Percentiles rank a stretch among this genome's conserved stretches.
Conservation (phyloP, 1,140 invertebrate genomes). For the Drosophila murphyi region DNA sequence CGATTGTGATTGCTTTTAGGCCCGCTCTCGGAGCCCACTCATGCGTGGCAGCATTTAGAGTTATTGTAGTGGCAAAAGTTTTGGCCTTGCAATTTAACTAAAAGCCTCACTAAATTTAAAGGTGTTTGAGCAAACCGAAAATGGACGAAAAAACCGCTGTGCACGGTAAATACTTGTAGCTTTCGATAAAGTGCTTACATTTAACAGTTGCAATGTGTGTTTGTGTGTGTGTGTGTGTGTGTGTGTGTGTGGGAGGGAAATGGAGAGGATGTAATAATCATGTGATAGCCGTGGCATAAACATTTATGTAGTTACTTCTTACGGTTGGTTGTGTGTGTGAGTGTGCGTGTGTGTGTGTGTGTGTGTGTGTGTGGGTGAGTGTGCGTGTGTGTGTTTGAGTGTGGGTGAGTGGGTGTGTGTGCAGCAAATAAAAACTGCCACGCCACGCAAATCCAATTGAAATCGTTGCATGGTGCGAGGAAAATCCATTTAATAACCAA, state of each 20-base stretch:
- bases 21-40: constrained; percentile 14
- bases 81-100: constrained; percentile 76
- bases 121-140: constrained; percentile 50
- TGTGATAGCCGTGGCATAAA: constrained; percentile 53
- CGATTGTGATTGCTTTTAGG: constrained; percentile 55
- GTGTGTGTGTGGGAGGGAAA: background rate
- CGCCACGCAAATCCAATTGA: constrained; percentile 73
- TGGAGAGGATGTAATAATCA: constrained; percentile 44
- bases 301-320: constrained; percentile 68
- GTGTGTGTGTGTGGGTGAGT: background rate
- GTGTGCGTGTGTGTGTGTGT: background rate
- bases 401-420: background rate
- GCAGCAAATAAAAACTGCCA: constrained; percentile 48
- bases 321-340: background rate
- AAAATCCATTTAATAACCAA: constrained; percentile 81
- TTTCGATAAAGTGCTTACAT: constrained; percentile 47
- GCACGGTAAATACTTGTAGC: constrained; percentile 32
- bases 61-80: constrained; percentile 72
- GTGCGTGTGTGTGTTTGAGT: background rate
- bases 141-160: constrained; percentile 5
- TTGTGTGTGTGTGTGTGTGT: background rate
- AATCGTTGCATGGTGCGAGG: constrained; percentile 65
- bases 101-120: constrained; percentile 74
- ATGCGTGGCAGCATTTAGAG: constrained; percentile 58
- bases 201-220: constrained; percentile 18